Conservation (phyloP, 2,797 vertebrate species). For the Tamandua tetradactyla region DNA sequence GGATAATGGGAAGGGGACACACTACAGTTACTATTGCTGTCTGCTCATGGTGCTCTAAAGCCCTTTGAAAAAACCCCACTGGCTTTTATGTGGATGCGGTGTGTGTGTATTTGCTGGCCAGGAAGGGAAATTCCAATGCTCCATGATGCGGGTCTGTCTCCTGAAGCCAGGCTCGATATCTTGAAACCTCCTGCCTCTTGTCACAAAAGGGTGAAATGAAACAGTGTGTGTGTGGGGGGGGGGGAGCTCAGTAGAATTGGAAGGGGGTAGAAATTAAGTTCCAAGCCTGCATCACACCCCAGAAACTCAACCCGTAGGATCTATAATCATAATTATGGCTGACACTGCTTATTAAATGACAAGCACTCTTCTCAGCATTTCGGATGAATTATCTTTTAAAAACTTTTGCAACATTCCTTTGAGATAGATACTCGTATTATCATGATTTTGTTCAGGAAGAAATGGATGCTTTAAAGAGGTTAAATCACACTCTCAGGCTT, state of each 20-base stretch:
- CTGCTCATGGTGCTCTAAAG: neutral
- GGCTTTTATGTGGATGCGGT: neutral
- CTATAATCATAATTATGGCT: rapidly evolving
- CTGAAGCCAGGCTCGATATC: neutral
- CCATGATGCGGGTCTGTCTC: neutral
- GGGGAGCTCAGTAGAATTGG: neutral
- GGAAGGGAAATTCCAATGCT: no score
- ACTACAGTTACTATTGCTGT: neutral
- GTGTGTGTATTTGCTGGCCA: rapidly evolving
- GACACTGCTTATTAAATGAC: neutral
- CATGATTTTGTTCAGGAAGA: neutral
- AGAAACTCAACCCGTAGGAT: neutral
- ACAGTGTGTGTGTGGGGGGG: no score
- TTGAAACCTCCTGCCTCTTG: neutral
- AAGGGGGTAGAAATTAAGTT: neutral
- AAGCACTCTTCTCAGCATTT: neutral
- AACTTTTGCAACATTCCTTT: neutral
- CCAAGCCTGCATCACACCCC: rapidly evolving
- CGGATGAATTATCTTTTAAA: rapidly evolving
- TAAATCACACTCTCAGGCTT: neutral
- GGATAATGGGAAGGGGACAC: rapidly evolving
- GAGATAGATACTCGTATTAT: neutral
- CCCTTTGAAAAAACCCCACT: neutral
- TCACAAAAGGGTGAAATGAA: neutral
- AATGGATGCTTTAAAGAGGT: neutral